phyloP scores from a whole-genome alignment of 2,113 vertebrate species.

The Neomonachus schauinslandi region DNA sequence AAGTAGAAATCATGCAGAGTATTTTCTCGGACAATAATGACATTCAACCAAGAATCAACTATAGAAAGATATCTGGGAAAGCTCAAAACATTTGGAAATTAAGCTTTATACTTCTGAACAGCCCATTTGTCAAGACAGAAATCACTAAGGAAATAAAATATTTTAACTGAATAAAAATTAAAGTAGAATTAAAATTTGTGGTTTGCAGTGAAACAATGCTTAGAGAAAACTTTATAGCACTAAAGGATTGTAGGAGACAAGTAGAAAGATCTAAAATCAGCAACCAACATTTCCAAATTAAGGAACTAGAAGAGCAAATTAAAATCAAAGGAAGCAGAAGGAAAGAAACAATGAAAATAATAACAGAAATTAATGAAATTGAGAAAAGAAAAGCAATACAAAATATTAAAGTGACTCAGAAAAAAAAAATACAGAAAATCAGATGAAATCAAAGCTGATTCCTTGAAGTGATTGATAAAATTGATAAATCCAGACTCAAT shows the following conservation, averaged over 20 bases:
- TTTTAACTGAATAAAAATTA: not conserved
- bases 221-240: not conserved
- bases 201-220: not conserved
- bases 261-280: not conserved
- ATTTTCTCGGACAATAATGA: not conserved
- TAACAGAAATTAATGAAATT: not conserved
- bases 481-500: not conserved
- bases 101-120: not conserved
- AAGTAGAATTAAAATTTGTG: not conserved
- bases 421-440: not conserved
- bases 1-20: not conserved
- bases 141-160: not conserved
- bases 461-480: not conserved
- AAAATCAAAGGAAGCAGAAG: not conserved
- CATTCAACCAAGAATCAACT: not conserved
- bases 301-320: not conserved
- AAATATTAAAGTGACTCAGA: no score
- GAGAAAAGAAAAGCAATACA: not conserved
- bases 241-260: not conserved
- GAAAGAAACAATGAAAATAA: not conserved
- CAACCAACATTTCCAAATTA: not conserved
- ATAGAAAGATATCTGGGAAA: not conserved
- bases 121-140: not conserved
- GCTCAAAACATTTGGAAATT: not conserved
- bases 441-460: not conserved